Evolutionary conservation across 2,888 invertebrate species (phyloP), one percentile per base, ranked within the genome.

Genomic region (Prosopocoilus inquinatus): DNA sequence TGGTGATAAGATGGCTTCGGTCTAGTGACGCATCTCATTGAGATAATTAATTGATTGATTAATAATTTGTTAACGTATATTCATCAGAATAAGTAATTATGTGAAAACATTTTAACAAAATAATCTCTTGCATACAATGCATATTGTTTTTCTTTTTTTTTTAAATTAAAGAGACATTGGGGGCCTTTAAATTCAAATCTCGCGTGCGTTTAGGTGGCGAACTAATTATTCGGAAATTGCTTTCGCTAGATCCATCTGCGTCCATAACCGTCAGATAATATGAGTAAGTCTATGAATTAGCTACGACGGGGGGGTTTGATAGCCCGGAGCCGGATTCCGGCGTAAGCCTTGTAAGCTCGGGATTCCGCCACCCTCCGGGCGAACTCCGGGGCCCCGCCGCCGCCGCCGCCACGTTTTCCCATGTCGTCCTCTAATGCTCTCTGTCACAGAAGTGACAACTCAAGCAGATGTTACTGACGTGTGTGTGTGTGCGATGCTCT

Each of bases 391-490:
- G 15, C 50, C 55, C 45, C n/a, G 36, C 45, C 9, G 12, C 28
- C 33, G n/a, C 8, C 15, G 9, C 32, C 4, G 34, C 7, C 20
- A 28, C 32, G 50, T 33, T 50, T 33, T 45, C 34, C 53, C 12
- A 41, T 39, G 51, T 20, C 55, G 57, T 61, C 60, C 59, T 57
- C 57, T 63, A 63, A 62, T 63, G 61, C 61, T 58, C 46, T 51
- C 62, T 60, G 63, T 65, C 61, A 61, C 60, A 64, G 62, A 62
- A 58, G 58, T 61, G 50, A 59, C 59, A 58, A 55, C 53, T 39
- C 60, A 60, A 64, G 64, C 65, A 65, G 62, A 64, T 65, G 65
- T 58, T 62, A 55, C 58, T 65, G 65, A 64, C 64, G 54, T 56
- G 47, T 43, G n/a, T n/a, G n/a, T n/a, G n/a, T n/a, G 46, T 50